phyloP scores from a whole-genome alignment of 2,888 invertebrate species.

The Sinhomidia bicolor region DNA sequence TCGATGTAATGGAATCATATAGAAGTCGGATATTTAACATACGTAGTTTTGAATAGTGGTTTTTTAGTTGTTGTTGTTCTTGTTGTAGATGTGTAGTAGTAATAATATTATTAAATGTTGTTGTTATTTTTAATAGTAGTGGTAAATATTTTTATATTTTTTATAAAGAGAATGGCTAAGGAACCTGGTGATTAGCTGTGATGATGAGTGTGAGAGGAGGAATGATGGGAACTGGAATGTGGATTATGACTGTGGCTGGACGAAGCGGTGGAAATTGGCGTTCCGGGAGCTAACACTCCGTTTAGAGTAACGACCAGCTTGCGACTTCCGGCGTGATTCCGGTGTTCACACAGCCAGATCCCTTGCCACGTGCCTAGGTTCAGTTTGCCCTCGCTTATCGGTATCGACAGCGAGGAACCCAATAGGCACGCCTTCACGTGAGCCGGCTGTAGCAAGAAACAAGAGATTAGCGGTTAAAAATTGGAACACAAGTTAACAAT shows the following conservation, averaged over 20 bases:
- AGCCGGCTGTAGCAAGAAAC: conserved; percentile 89
- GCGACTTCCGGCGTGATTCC: conserved; percentile 96
- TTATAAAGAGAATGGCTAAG: conserved; percentile 75
- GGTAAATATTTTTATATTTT: conserved; percentile 48
- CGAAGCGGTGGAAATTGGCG: conserved; percentile 79
- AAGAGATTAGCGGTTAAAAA: too few species aligned
- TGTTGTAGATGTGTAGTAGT: background rate
- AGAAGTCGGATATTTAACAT: conserved; percentile 13
- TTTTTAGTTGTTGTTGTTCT: background rate
- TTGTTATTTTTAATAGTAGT: conserved; percentile 46
- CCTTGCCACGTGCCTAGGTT: conserved; percentile 94
- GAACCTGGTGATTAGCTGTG: conserved; percentile 80
- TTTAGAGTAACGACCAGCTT: conserved; percentile 94
- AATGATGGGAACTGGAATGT: conserved; percentile 77
- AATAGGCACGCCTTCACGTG: conserved; percentile 98
- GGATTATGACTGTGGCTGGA: conserved; percentile 78
- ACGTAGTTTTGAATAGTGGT: background rate
- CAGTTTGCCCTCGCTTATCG: conserved; percentile 97
- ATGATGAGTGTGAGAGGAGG: conserved; percentile 77
- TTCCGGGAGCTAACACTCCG: conserved; percentile 86
- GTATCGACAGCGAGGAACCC: conserved; percentile 96
- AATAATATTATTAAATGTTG: conserved; percentile 39
- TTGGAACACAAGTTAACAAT: background rate
- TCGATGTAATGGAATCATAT: conserved; percentile 37
- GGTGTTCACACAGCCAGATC: conserved; percentile 98